phyloP scores from a whole-genome alignment of 2,797 vertebrate genomes.

The Poliocrania exsul region DNA sequence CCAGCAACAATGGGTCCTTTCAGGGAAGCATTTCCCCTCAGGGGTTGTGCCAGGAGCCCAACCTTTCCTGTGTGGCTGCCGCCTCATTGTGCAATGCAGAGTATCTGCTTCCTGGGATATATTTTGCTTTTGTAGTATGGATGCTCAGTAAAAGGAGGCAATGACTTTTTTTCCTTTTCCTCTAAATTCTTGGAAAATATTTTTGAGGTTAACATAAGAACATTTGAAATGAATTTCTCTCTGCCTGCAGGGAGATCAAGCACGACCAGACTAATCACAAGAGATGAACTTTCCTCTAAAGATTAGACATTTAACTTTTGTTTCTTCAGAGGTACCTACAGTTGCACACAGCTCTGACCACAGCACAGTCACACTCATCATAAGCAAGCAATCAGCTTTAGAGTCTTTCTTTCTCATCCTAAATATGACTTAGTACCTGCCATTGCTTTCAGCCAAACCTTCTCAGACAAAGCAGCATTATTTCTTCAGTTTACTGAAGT shows the following conservation, averaged over 20 bases:
- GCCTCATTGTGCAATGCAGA: conserved; percentile 53
- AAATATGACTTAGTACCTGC: background rate
- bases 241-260: background rate
- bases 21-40: conserved; percentile 69
- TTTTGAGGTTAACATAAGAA: conserved; percentile 44
- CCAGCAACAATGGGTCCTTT: conserved; percentile 65
- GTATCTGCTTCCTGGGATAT: conserved; percentile 72
- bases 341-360: background rate
- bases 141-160: conserved; percentile 59
- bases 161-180: conserved; percentile 63
- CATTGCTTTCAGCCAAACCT: background rate
- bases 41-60: conserved; percentile 67
- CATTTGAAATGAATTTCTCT: background rate
- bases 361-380: background rate
- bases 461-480: background rate
- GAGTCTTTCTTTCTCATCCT: background rate
- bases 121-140: conserved; percentile 68
- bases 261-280: background rate
- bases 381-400: background rate
- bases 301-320: background rate
- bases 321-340: background rate
- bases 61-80: conserved; percentile 69
- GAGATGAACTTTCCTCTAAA: background rate
- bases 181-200: conserved; percentile 66
- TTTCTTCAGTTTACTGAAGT: background rate